Percentiles rank a stretch among this genome's conserved stretches.
Evolutionary conservation across 92 coral and sea anemone genomes (phyloP).

Genomic region (Zoanthus sociatus): DNA sequence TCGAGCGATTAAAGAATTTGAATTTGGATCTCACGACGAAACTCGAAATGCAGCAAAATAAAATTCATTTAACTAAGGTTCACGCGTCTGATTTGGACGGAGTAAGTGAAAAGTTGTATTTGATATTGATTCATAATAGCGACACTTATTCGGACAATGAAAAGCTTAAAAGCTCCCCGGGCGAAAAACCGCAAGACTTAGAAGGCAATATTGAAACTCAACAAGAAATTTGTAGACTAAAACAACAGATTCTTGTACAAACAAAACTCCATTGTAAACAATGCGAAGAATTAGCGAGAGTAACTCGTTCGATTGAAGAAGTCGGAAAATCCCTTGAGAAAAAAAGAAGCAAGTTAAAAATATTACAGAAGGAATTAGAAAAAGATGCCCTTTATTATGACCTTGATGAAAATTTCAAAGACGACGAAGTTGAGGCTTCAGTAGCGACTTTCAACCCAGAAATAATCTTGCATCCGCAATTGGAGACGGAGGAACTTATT

Average conservation of each 20-base stretch:
- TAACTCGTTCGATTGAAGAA: constrained; percentile 66
- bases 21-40: constrained; percentile 50
- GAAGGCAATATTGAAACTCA: not conserved
- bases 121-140: constrained; percentile 43
- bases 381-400: constrained; percentile 57
- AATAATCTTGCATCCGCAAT: not conserved
- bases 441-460: not conserved
- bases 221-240: constrained; percentile 12
- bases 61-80: constrained; percentile 56
- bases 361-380: constrained; percentile 54
- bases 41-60: constrained; percentile 56
- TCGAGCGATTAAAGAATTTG: constrained; percentile 51
- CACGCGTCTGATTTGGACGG: constrained; percentile 73
- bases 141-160: constrained; percentile 37
- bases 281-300: constrained; percentile 55
- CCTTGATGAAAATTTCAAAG: constrained; percentile 67
- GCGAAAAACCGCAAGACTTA: constrained; percentile 13
- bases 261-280: constrained; percentile 66
- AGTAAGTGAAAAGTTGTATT: constrained; percentile 65
- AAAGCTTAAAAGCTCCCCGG: constrained; percentile 5
- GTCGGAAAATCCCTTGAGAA: constrained; percentile 46
- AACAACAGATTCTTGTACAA: constrained; percentile 68
- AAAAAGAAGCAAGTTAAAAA: constrained; percentile 47
- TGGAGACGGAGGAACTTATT: not conserved
- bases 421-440: constrained; percentile 44